Conservation (phyloP, 2,797 vertebrate species). For the Xiphophorus birchmanni region DNA sequence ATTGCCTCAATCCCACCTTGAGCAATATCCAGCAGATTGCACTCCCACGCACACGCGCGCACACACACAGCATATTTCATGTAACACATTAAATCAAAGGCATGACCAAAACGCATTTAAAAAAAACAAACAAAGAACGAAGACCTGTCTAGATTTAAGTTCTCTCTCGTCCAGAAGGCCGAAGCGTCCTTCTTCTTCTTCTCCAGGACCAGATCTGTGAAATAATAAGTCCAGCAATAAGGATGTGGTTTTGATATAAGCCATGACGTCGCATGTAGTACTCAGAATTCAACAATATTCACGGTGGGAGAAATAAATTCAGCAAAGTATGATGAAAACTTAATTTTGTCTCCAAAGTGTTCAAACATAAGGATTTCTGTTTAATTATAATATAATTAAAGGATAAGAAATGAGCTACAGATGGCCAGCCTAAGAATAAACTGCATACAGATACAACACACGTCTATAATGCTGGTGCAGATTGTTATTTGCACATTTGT, state of each 20-base stretch:
- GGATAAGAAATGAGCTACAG: neutral
- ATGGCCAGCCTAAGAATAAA: neutral
- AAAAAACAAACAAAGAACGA: neutral
- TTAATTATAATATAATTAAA: neutral
- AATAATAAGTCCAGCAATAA: neutral
- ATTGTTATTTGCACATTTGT: neutral
- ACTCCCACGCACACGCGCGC: neutral
- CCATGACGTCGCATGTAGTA: neutral
- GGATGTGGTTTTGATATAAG: neutral
- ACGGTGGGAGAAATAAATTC: neutral
- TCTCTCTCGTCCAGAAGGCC: neutral
- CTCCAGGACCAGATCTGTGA: neutral
- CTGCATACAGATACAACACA: neutral
- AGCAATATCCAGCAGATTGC: slow-evolving; percentile 60
- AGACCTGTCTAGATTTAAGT: slow-evolving; percentile 6
- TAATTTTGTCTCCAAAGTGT: neutral
- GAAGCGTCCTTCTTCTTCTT: neutral
- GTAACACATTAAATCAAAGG: slow-evolving; percentile 17
- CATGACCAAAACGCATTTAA: neutral
- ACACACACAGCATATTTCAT: slow-evolving; percentile 1
- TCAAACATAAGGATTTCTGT: neutral
- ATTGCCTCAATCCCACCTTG: slow-evolving; percentile 52
- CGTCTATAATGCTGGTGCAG: neutral
- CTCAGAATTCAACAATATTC: neutral
- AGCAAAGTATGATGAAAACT: neutral